Conservation (phyloP, 1,140 invertebrate genomes). For the Drosophila dunni region DNA sequence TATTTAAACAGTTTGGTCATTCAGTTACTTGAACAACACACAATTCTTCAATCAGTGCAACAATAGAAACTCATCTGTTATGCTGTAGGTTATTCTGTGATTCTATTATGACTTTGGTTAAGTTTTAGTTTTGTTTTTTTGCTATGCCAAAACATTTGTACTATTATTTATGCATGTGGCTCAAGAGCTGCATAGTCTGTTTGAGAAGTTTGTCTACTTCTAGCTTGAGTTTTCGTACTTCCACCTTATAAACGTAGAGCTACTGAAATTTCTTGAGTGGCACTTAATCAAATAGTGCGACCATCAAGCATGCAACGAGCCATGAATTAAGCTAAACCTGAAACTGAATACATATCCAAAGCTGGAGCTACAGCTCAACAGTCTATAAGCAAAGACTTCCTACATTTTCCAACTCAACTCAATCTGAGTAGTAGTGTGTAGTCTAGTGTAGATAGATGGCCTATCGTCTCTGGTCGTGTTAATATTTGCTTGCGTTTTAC, state of each 20-base stretch:
- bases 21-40: too few species aligned
- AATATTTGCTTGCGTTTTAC: constrained; percentile 79
- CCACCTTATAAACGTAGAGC: background rate
- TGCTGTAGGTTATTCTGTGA: constrained; percentile 1
- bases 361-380: constrained; percentile 1
- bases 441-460: constrained; percentile 53
- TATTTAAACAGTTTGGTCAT: too few species aligned
- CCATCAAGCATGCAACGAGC: constrained; percentile 75
- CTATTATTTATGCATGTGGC: background rate
- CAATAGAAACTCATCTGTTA: background rate
- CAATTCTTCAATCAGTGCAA: too few species aligned
- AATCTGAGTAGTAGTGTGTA: constrained; percentile 17
- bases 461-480: constrained; percentile 69
- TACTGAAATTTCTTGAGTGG: constrained; percentile 56
- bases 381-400: background rate
- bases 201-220: too few species aligned
- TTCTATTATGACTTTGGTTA: constrained; percentile 35
- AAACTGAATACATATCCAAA: constrained; percentile 10
- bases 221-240: background rate
- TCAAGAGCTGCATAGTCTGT: too few species aligned
- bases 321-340: constrained; percentile 40
- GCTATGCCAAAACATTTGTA: background rate
- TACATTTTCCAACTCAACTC: background rate
- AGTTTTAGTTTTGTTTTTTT: background rate
- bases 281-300: constrained; percentile 73